Percentiles rank a stretch among this genome's conserved stretches.
Conservation (phyloP, 2,888 invertebrate genomes). For the Mythimna impura region DNA sequence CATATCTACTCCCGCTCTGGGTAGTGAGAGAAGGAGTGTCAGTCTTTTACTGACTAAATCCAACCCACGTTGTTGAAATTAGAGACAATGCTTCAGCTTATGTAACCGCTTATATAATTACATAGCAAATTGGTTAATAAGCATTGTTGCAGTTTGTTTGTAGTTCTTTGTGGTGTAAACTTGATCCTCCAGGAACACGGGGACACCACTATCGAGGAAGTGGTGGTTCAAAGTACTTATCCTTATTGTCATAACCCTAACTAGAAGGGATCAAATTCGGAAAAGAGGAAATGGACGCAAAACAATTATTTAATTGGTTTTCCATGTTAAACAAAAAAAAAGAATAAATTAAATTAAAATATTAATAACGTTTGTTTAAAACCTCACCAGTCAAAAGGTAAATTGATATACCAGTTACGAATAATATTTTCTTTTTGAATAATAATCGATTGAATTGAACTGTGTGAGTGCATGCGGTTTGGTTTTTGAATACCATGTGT, state of each 20-base stretch:
- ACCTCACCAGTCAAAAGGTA: neutral
- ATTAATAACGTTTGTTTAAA: neutral
- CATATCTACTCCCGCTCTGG: no score
- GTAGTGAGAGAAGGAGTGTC: no score
- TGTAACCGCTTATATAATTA: neutral
- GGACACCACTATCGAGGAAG: neutral
- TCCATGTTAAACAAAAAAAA: neutral
- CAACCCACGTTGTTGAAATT: no score
- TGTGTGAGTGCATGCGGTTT: neutral
- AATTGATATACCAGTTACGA: neutral
- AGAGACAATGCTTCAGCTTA: neutral
- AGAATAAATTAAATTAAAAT: neutral
- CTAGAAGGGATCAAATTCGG: neutral
- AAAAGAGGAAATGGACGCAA: slow-evolving; percentile 11
- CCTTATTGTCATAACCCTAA: neutral
- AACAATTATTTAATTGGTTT: slow-evolving; percentile 2
- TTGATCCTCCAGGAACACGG: slow-evolving; percentile 1
- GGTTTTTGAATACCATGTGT: neutral
- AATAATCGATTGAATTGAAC: neutral
- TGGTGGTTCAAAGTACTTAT: neutral
- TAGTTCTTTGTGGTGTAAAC: neutral
- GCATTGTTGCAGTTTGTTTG: neutral
- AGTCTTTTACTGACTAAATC: no score
- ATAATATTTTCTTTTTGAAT: neutral
- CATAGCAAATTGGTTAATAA: neutral